Percentiles rank a stretch among this genome's conserved stretches.
Conservation (phyloP, 1,140 invertebrate genomes). For the Apocrypta bakeri region DNA sequence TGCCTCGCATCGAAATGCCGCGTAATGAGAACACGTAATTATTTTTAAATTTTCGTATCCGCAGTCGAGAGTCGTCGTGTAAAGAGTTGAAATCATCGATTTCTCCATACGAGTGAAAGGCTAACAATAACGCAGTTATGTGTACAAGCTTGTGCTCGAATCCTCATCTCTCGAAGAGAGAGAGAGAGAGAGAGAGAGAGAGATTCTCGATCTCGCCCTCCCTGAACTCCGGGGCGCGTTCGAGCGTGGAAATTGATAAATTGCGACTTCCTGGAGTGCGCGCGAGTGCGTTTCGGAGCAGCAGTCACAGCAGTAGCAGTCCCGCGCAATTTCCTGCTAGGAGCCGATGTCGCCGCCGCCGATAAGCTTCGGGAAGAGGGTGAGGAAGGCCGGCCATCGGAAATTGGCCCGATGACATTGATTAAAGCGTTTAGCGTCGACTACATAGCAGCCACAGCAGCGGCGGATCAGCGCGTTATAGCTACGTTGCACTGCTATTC, state of each 20-base stretch:
- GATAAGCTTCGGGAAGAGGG: conserved; percentile 53
- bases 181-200: not conserved
- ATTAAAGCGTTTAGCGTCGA: conserved; percentile 73
- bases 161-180: not conserved
- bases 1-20: too few relatives aligned
- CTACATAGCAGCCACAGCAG: too few relatives aligned
- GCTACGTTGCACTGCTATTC: conserved; percentile 23
- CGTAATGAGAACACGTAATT: not conserved
- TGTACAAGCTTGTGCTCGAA: not conserved
- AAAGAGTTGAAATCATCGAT: not conserved
- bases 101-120: not conserved
- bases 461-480: conserved; percentile 62
- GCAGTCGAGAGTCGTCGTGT: not conserved
- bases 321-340: conserved; percentile 68
- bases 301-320: conserved; percentile 24
- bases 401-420: conserved; percentile 76
- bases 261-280: conserved; percentile 64
- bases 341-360: conserved; percentile 36
- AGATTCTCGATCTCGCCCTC: not conserved
- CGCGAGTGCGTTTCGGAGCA: conserved; percentile 64
- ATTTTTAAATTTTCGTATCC: not conserved
- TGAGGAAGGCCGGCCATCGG: conserved; percentile 70
- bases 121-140: not conserved
- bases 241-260: conserved; percentile 69
- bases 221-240: conserved; percentile 34